Evolutionary conservation across 2,797 vertebrate species (phyloP).

Genomic region (Hozukius guyotensis): DNA sequence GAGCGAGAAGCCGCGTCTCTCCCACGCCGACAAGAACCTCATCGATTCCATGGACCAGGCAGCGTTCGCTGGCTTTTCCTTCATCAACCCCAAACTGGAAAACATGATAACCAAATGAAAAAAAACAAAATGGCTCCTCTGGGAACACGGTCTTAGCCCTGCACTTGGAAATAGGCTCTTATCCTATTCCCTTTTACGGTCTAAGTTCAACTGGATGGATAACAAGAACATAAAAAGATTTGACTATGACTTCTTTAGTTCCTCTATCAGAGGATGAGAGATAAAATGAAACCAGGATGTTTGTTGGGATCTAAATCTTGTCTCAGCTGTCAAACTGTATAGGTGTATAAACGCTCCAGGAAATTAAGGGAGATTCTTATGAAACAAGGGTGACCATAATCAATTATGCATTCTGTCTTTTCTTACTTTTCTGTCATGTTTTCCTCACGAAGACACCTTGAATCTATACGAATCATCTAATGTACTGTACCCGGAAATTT

Average conservation of each 20-base stretch:
- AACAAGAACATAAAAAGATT: conserved; percentile 2
- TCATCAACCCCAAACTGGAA: conserved; percentile 93
- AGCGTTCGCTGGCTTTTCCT: conserved; percentile 93
- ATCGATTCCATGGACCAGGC: conserved; percentile 97
- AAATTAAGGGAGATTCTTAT: conserved; percentile 53
- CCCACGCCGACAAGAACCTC: conserved; percentile 93
- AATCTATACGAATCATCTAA: conserved; percentile 48
- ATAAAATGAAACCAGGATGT: conserved; percentile 3
- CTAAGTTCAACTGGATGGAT: conserved; percentile 24
- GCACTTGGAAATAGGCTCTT: not conserved
- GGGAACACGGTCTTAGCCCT: not conserved
- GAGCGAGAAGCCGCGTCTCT: conserved; percentile 93
- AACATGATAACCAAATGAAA: conserved; percentile 84
- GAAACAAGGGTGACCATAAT: conserved; percentile 57
- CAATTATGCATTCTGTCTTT: conserved; percentile 34
- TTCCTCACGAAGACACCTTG: conserved; percentile 53
- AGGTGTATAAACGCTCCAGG: conserved; percentile 34
- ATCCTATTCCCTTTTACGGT: not conserved
- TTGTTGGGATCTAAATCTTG: conserved; percentile 12
- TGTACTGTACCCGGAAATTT: conserved; percentile 60
- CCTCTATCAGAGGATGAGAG: conserved; percentile 11
- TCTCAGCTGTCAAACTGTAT: conserved; percentile 19
- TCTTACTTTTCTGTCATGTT: conserved; percentile 8
- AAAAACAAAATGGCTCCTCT: not conserved
- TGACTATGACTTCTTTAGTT: conserved; percentile 15